Evolutionary conservation across 1,140 invertebrate species (phyloP).

Genomic region (Aphis craccivora): DNA sequence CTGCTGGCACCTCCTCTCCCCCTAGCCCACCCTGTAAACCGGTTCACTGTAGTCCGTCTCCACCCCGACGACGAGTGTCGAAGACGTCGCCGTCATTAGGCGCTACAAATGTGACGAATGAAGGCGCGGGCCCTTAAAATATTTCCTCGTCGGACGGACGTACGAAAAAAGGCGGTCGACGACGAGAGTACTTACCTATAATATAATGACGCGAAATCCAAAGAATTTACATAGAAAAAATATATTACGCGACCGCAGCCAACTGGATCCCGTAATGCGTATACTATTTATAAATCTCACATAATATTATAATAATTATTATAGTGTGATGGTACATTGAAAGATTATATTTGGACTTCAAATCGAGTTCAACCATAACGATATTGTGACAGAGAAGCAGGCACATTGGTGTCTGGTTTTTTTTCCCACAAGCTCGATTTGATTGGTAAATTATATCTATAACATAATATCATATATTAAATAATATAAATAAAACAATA

Average conservation of each 20-base stretch:
- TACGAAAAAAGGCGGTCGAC: background rate
- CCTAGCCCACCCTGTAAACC: background rate
- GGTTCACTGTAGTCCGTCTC: background rate
- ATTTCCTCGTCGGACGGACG: background rate
- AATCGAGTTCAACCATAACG: background rate
- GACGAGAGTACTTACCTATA: background rate
- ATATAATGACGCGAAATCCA: background rate
- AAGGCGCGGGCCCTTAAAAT: background rate
- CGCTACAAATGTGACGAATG: background rate
- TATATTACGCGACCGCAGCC: background rate
- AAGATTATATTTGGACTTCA: background rate
- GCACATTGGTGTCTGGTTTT: too few species aligned
- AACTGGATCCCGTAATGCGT: background rate
- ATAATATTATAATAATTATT: background rate
- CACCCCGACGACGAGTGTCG: background rate
- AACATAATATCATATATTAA: too few species aligned
- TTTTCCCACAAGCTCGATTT: too few species aligned
- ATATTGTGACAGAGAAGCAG: background rate
- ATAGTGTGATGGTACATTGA: background rate
- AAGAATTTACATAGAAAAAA: background rate
- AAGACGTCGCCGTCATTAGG: conserved; percentile 2
- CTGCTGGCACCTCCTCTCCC: background rate
- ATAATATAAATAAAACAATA: background rate
- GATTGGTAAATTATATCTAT: too few species aligned
- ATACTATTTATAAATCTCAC: background rate